Evolutionary conservation across 2,113 vertebrate genomes (phyloP), one percentile per base, ranked within the genome.

Genomic region (Elachura formosa): DNA sequence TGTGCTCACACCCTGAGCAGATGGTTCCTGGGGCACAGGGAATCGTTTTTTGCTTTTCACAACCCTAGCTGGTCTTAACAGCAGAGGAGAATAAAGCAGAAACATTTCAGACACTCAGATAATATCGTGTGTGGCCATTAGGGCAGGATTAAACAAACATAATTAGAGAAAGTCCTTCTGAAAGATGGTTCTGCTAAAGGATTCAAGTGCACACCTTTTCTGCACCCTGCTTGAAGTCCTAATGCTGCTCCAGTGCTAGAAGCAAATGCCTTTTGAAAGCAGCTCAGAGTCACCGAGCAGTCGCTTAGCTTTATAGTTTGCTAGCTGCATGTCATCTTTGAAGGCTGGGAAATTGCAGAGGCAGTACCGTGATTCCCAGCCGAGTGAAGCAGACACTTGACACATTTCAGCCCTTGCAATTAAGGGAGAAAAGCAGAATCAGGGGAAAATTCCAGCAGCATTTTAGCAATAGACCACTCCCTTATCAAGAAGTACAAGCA

Each of bases 291-390:
- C 93, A 75, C 95, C 1, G 66, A 73, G 92, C 94, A 90, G 92
- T 31, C 71, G n/a, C 96, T 95, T 73, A 77, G 86, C 92, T 96
- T 94, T 93, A 89, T 87, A 95, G 88, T 90, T 93, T 78, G 88
- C 75, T 81, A 87, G 96, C 96, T 94, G 92, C 90, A 43, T 93
- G 96, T 96, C 93, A 94, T 62, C 95, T 97, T 95, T 96, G 96
- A 96, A 96, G 92, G 89, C 96, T 94, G 93, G 90, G 92, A 94
- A 96, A 96, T 89, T 93, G 96, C 94, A 66, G 83, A 94, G 94
- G 93, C 94, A 94, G 96, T 64, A 8, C 86, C 43, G 43, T 64
- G 93, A 95, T 96, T 96, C 96, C 90, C 93, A 96, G 90, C 86
- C 52, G 79, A 94, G 95, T 62, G 95, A 90, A 91, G 94, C 88